Base-by-base conservation (phyloP, 1,140 invertebrate genomes). In the Euglossa dilemma region DNA sequence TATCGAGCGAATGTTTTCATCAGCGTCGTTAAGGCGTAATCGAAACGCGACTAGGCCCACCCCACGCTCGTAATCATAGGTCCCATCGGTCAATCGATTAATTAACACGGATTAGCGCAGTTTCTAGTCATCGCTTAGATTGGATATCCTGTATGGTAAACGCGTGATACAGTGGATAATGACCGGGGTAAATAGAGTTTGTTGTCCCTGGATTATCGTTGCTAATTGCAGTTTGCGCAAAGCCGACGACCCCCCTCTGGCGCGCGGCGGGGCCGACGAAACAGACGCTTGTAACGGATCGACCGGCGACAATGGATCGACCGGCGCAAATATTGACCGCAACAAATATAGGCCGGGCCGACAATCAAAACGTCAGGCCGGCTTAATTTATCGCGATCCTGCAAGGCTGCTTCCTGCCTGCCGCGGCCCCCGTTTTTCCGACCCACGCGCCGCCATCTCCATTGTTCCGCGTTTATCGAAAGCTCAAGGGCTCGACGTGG, bases 101-200 rank as follows among this genome's bases (percentile, higher is more conserved):
- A 88, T 88, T 80, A 80, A 85, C 86, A 64, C 28, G 83, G 59
- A 70, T 72, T 66, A 67, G 20, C 43, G 25, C 50, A 50, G 50
- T 77, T 74, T 88, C 83, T 88, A 88, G 79, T 85, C 79, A 73
- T 85, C 79, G 87, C 81, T 85, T 85, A 79, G 71, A 85, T 83
- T 85, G 75, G 56, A 63, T 83, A 79, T 59, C 85, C 66, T 54
- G n/a, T n/a, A 25, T 20, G 4, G 79, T 87, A 85, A 89, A 88
- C 84, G 78, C 83, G 79, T 77, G 87, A 88, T 89, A 83, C 71
- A 83, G 76, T 85, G 57, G 61, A 83, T 85, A 89, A 89, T 83
- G 84, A 79, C 63, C 66, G 18, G n/a, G 43, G 84, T 82, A 89
- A 88, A 89, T 83, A 85, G 56, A 78, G 78, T 64, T 74, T 84